Evolutionary conservation across 2,797 vertebrate species (phyloP).

Genomic region (Dryobates pubescens): DNA sequence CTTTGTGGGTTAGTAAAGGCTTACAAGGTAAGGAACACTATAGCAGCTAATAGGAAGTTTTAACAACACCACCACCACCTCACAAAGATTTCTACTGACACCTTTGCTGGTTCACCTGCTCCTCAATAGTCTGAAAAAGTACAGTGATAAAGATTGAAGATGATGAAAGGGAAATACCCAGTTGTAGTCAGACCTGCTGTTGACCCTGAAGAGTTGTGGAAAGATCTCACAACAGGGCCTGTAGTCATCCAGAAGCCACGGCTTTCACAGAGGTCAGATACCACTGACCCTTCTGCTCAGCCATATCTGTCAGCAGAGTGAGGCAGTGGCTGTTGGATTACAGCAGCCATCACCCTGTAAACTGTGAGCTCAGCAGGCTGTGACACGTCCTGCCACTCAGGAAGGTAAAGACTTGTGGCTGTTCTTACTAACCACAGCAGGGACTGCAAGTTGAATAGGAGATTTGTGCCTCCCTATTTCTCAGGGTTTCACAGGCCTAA

Average conservation of each 20-base stretch:
- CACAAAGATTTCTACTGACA: background rate
- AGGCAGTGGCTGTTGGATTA: background rate
- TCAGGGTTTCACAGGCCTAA: background rate
- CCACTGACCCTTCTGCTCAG: background rate
- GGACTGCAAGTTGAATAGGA: background rate
- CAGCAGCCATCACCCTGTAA: background rate
- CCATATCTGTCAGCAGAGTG: background rate
- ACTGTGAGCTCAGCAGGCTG: constrained; percentile 2
- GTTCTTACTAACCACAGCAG: constrained; percentile 9
- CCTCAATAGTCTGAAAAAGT: background rate
- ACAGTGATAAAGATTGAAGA: background rate
- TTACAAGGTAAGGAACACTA: background rate
- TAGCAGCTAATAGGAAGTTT: background rate
- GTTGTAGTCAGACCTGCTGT: background rate
- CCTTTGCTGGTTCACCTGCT: background rate
- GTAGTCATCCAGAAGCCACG: background rate
- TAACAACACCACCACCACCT: background rate
- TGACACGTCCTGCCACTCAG: background rate
- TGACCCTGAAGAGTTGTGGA: constrained; percentile 28
- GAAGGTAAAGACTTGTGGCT: background rate
- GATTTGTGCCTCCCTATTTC: background rate
- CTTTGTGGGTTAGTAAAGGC: background rate
- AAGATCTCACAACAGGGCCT: constrained; percentile 33
- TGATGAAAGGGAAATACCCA: background rate
- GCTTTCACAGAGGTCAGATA: constrained; percentile 5